phyloP scores from a whole-genome alignment of 2,888 invertebrate species.

The Ophraella communa region DNA sequence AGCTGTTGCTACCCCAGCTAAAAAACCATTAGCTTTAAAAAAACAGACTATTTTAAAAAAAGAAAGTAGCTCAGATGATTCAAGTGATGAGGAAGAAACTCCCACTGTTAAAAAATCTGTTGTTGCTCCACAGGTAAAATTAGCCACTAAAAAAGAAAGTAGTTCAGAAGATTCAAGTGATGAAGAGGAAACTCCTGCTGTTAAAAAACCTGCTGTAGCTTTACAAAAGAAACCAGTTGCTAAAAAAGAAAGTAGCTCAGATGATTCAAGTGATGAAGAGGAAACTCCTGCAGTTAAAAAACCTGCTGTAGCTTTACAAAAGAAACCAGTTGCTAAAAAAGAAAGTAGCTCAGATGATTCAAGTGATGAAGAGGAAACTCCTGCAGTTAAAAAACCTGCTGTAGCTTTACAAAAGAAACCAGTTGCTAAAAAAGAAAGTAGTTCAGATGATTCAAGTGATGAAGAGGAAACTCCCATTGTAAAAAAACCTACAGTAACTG shows the following conservation, averaged over 20 bases:
- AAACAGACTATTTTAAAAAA: conserved; percentile 22
- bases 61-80: conserved; percentile 28
- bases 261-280: conserved; percentile 54
- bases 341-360: conserved; percentile 30
- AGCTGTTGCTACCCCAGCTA: conserved; percentile 1
- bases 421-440: not conserved
- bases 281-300: conserved; percentile 34
- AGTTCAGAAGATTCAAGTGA: conserved; percentile 58
- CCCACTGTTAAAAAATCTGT: not conserved
- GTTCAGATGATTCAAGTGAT: not conserved
- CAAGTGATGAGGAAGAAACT: not conserved
- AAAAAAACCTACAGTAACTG: not conserved
- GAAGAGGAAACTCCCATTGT: not conserved
- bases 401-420: not conserved
- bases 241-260: conserved; percentile 47
- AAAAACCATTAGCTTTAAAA: conserved; percentile 19
- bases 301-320: conserved; percentile 33
- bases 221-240: conserved; percentile 34
- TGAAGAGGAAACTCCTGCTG: conserved; percentile 40
- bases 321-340: conserved; percentile 54
- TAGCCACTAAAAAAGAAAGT: conserved; percentile 37
- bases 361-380: conserved; percentile 37
- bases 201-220: not conserved
- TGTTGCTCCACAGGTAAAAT: conserved; percentile 13
- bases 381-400: conserved; percentile 38